Base-by-base conservation (phyloP, 37 sponge, comb jelly and placozoan species). In the Axinella damicornis region DNA sequence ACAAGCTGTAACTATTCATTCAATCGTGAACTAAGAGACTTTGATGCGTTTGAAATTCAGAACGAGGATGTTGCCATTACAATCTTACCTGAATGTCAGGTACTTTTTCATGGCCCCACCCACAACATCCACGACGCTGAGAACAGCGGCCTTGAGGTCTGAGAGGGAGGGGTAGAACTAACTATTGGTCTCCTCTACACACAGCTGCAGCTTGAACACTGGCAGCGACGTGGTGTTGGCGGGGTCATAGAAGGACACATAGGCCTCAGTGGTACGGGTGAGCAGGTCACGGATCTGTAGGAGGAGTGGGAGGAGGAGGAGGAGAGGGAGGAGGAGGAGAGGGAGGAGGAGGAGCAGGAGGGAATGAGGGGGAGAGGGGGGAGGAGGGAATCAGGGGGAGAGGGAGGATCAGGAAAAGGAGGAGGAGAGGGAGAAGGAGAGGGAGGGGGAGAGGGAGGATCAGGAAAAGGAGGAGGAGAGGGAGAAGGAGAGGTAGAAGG, bases 141-240 rank as follows among this genome's bases (percentile, higher is more conserved):
- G 52, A 19, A 98, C 59, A 14, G 92, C 87, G 9, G 87, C 83
- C 71, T 98, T 93, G 36, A 98, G 79, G 5, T 98, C 99, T 14
- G 74, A 59, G 25, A 92, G 74, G 2, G 89, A 83, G 0, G 99
- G 99, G 41, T 83, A 96, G 86, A 96, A 98, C 73, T 87, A 96
- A 46, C 46, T 46, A 72, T 34, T 71, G 31, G 36, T 88, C n/a
- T 63, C 55, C 74, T 94, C 94, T 27, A 96, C 59, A 24, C 92
- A 92, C 63, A 98, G 85, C 84, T 94, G 87, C 17, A 98, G 77
- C 79, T 88, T 91, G 83, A 96, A 98, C 17, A 77, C 66, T 28
- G 99, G 99, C 21, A 94, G 81, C 5, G 40, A 24, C 18, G 85
- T 70, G 15, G 55, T 72, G 46, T 85, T 70, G 19, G 72, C 79